Evolutionary conservation across 2,797 vertebrate genomes (phyloP).

Genomic region (Esox masquinongy): DNA sequence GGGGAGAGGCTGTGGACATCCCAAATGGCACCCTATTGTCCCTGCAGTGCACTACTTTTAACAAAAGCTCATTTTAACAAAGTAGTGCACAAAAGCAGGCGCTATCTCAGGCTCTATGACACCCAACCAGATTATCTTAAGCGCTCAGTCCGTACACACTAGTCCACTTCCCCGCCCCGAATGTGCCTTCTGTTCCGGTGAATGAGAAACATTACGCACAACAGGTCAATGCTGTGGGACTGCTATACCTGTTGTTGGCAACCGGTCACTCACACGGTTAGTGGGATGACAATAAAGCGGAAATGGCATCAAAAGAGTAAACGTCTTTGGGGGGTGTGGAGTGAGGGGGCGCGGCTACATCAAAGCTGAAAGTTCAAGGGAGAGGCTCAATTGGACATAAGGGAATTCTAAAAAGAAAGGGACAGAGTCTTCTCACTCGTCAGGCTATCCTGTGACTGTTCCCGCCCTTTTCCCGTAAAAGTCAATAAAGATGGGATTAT

Average conservation of each 20-base stretch:
- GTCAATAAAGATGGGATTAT: slow-evolving; percentile 62
- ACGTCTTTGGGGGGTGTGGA: slow-evolving; percentile 53
- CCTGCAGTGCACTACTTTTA: background rate
- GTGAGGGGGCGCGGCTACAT: slow-evolving; percentile 70
- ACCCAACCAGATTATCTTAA: background rate
- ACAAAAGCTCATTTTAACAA: background rate
- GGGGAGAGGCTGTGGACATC: background rate
- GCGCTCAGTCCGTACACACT: slow-evolving; percentile 3
- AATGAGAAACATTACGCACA: slow-evolving; percentile 55
- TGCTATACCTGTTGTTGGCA: slow-evolving; percentile 71
- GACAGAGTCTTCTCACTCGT: slow-evolving; percentile 56
- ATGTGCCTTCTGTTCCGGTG: slow-evolving; percentile 13
- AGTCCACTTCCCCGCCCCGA: background rate
- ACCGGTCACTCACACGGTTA: slow-evolving; percentile 50
- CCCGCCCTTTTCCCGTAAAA: slow-evolving; percentile 51
- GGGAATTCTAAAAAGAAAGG: slow-evolving; percentile 60
- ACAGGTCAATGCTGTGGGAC: slow-evolving; percentile 70
- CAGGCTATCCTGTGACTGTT: slow-evolving; percentile 33
- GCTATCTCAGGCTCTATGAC: background rate
- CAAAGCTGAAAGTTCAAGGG: slow-evolving; percentile 65
- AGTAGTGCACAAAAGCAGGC: background rate
- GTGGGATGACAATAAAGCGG: slow-evolving; percentile 2
- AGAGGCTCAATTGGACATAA: slow-evolving; percentile 56
- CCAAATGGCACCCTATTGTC: background rate
- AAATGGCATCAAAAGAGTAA: slow-evolving; percentile 34